phyloP scores from a whole-genome alignment of 2,888 invertebrate genomes.

The Heliconius ismenius region DNA sequence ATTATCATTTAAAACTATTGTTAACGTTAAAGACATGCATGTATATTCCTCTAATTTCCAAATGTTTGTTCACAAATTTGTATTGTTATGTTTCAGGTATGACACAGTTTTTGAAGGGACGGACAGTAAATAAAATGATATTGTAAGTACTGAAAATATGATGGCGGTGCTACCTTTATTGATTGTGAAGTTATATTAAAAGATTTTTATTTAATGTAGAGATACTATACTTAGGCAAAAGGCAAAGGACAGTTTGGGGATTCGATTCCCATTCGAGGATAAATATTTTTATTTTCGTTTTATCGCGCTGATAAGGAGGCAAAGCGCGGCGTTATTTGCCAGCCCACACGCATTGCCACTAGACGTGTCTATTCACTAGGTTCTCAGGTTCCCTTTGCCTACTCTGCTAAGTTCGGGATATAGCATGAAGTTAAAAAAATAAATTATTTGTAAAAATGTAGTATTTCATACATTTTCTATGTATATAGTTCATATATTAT shows the following conservation, averaged over 20 bases:
- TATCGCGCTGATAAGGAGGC: too few relatives aligned
- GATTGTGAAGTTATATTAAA: neutral
- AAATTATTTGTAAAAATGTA: too few relatives aligned
- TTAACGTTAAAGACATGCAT: neutral
- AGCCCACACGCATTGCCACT: too few relatives aligned
- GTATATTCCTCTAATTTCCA: neutral
- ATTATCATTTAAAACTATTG: neutral
- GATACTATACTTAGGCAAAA: too few relatives aligned
- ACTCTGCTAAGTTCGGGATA: too few relatives aligned
- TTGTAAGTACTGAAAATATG: neutral
- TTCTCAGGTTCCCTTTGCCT: too few relatives aligned
- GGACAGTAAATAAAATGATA: neutral
- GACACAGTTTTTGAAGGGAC: neutral
- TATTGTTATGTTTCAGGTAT: conserved; percentile 23
- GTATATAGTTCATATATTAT: neutral
- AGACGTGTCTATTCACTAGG: too few relatives aligned
- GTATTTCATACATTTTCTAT: neutral
- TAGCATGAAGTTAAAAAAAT: too few relatives aligned
- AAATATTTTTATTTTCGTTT: too few relatives aligned
- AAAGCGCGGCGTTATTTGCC: too few relatives aligned
- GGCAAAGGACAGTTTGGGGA: too few relatives aligned
- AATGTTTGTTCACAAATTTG: conserved; percentile 11
- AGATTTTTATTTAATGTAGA: neutral
- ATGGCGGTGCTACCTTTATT: neutral
- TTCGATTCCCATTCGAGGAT: too few relatives aligned